phyloP scores from a whole-genome alignment of 1,140 invertebrate species.

The Aporrectodea caliginosa region DNA sequence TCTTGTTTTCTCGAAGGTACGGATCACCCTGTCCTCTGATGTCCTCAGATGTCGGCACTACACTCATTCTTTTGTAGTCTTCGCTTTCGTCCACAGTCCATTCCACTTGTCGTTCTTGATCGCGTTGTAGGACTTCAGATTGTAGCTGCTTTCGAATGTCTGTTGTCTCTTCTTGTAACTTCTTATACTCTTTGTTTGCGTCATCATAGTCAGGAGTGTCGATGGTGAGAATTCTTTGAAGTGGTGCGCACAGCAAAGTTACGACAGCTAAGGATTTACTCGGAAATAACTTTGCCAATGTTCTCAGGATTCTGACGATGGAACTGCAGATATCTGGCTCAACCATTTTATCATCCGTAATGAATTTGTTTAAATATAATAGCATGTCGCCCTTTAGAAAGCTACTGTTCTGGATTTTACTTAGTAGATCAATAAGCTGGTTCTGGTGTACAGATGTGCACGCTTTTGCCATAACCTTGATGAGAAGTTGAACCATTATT shows the following conservation, averaged over 20 bases:
- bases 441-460: neutral
- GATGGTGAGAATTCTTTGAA: neutral
- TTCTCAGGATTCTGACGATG: neutral
- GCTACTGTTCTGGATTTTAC: neutral
- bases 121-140: neutral
- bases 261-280: neutral
- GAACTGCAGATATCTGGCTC: neutral
- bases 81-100: constrained; percentile 26
- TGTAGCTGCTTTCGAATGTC: neutral
- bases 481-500: neutral
- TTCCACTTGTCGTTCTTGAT: neutral
- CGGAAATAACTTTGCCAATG: neutral
- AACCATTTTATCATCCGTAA: neutral
- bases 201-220: neutral
- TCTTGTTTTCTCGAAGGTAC: constrained; percentile 62
- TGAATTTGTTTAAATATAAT: neutral
- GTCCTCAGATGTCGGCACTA: constrained; percentile 46
- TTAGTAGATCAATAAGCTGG: neutral
- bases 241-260: neutral
- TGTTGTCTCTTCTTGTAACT: neutral
- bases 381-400: neutral
- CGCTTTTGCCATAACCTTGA: neutral
- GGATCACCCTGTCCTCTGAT: constrained; percentile 42
- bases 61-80: constrained; percentile 45
- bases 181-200: too few relatives aligned